Evolutionary conservation across 1,140 invertebrate genomes (phyloP).

Genomic region (Temnothorax longispinosus): DNA sequence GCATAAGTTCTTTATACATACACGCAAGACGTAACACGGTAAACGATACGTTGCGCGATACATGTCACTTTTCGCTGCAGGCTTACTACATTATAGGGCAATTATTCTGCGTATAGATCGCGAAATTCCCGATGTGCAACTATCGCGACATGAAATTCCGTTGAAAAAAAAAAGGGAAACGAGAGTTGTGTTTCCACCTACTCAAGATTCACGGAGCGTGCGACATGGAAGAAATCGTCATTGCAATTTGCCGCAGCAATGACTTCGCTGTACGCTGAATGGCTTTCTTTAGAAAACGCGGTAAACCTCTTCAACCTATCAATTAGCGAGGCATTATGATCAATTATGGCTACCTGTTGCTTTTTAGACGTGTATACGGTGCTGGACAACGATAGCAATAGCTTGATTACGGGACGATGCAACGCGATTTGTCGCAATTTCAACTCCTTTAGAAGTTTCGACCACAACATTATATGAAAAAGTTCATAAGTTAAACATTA

Average conservation of each 20-base stretch:
- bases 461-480: neutral
- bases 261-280: constrained; percentile 51
- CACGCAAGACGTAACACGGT: neutral
- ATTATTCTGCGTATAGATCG: constrained; percentile 16
- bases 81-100: neutral
- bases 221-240: constrained; percentile 60
- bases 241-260: constrained; percentile 50
- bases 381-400: neutral
- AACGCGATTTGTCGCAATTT: constrained; percentile 10
- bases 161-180: constrained; percentile 21
- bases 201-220: constrained; percentile 43
- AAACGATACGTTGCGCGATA: neutral
- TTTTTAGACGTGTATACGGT: constrained; percentile 60
- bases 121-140: constrained; percentile 13
- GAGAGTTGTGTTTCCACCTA: constrained; percentile 10
- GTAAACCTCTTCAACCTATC: constrained; percentile 72
- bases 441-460: neutral
- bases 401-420: neutral
- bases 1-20: neutral
- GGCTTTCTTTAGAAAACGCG: constrained; percentile 80
- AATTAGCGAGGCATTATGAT: constrained; percentile 78
- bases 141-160: constrained; percentile 1
- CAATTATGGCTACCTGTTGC: constrained; percentile 69
- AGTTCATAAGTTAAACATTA: neutral
- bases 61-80: neutral